These are phyloP conservation scores for Chelon labrosus DNA, from an alignment of 2,797 vertebrate species.

Conservation along the genomic window DNA sequence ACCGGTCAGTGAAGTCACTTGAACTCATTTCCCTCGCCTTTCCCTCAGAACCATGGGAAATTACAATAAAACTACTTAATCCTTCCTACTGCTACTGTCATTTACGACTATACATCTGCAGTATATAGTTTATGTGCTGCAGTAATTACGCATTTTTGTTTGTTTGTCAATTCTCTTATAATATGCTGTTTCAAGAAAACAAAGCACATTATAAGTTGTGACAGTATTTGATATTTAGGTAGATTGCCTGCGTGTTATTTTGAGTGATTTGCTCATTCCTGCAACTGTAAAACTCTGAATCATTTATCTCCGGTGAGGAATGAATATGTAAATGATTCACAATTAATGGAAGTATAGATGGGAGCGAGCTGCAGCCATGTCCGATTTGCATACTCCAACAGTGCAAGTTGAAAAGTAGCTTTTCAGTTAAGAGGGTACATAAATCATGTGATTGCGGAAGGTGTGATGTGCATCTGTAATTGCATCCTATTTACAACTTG, in stretches of 20 bases:
- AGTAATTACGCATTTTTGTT: slow-evolving; percentile 3
- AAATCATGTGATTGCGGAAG: slow-evolving; percentile 70
- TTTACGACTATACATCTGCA: not conserved
- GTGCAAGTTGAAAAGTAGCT: slow-evolving; percentile 66
- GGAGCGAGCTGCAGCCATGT: slow-evolving; percentile 38
- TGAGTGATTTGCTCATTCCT: slow-evolving; percentile 2
- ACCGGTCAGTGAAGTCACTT: slow-evolving; percentile 52
- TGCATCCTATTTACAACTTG: slow-evolving; percentile 64
- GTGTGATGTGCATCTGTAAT: slow-evolving; percentile 70
- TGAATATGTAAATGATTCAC: slow-evolving; percentile 63
- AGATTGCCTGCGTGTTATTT: slow-evolving; percentile 3
- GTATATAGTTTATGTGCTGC: slow-evolving; percentile 2
- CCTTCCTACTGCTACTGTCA: slow-evolving; percentile 3
- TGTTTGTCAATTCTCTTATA: not conserved
- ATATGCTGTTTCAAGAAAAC: not conserved
- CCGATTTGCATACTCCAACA: slow-evolving; percentile 72
- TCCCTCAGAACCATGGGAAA: slow-evolving; percentile 45
- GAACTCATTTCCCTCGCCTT: slow-evolving; percentile 45
- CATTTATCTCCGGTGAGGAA: slow-evolving; percentile 46
- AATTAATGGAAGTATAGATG: slow-evolving; percentile 66
- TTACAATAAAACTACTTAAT: slow-evolving; percentile 40
- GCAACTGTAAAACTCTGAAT: slow-evolving; percentile 27
- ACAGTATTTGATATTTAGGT: slow-evolving; percentile 19
- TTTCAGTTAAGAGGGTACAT: slow-evolving; percentile 74
- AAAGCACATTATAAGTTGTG: slow-evolving; percentile 4